These are phyloP conservation scores for Alentia gelatinosa DNA, from an alignment of 2,888 invertebrate species.

Conservation along the genomic window DNA sequence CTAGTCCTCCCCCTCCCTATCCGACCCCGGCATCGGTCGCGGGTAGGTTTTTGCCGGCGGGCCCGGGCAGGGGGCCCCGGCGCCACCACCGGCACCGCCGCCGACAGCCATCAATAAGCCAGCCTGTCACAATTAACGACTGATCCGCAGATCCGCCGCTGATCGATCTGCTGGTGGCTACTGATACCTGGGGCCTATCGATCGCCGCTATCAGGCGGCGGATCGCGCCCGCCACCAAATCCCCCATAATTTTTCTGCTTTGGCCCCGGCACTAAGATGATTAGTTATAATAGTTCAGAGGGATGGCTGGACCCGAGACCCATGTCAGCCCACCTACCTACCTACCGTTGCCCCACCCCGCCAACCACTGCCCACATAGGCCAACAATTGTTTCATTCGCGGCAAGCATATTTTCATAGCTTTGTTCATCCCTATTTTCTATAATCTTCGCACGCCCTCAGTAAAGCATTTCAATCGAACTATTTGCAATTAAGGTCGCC, in stretches of 20 bases:
- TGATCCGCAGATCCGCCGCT: slow-evolving; percentile 21
- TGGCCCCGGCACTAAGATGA: slow-evolving; percentile 31
- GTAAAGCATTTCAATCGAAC: too few relatives aligned
- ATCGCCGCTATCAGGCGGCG: slow-evolving; percentile 27
- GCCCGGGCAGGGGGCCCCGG: neutral
- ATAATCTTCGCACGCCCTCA: too few relatives aligned
- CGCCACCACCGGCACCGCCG: neutral
- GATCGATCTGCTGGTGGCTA: slow-evolving; percentile 22
- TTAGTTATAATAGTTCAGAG: slow-evolving; percentile 49
- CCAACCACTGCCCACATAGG: neutral
- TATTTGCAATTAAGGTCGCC: too few relatives aligned
- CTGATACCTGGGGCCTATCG: slow-evolving; percentile 33
- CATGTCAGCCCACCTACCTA: neutral
- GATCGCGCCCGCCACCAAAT: slow-evolving; percentile 29
- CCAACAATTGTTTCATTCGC: neutral
- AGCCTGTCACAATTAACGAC: slow-evolving; percentile 49
- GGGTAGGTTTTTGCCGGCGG: neutral
- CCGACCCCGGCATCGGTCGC: neutral
- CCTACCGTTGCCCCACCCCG: neutral
- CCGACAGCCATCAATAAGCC: slow-evolving; percentile 34
- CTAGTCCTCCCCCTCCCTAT: neutral
- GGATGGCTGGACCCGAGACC: neutral
- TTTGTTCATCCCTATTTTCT: too few relatives aligned
- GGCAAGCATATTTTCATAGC: neutral
- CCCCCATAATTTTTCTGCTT: slow-evolving; percentile 48